Evolutionary conservation across 2,888 invertebrate genomes (phyloP), one percentile per base, ranked within the genome.

Genomic region (Tridacna crocea): DNA sequence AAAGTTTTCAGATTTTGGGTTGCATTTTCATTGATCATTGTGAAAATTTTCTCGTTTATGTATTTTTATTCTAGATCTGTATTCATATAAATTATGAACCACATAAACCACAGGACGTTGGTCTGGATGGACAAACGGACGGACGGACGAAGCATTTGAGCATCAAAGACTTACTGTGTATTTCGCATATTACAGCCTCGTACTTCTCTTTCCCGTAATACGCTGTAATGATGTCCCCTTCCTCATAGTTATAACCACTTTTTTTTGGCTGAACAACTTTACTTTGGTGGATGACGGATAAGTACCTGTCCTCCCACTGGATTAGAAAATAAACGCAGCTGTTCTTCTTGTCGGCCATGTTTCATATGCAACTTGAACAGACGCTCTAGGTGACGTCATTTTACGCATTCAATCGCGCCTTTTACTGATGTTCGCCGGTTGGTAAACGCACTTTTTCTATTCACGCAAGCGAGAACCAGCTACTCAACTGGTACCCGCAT

Each of bases 381-480:
- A 55, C 55, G 55, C 17, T 19, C 55, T 17, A 12, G 19, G 10
- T 55, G 55, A 55, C 55, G 55, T 55, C 55, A 55, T 55, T 19
- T 55, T 55, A 55, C 4, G 55, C n/a, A 55, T 55, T n/a, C 17
- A 55, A 19, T 55, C n/a, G 19, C 55, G 55, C 55, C 55, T 55
- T 55, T 55, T 55, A 3, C 60, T 22, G 60, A 22, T 60, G 60
- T n/a, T 60, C 60, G 60, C 60, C 60, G 60, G 60, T 22, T 60
- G 17, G 24, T 60, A 60, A 60, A 60, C n/a, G 24, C 60, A 60
- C 60, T 60, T 60, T 36, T 15, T 60, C 24, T 22, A 60, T 60
- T 60, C 24, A 60, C 60, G 60, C 60, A 60, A 60, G 60, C 24
- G 60, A 60, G 60, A 60, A 60, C 60, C 60, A 60, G 15, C 15